Evolutionary conservation across 2,888 invertebrate genomes (phyloP), one percentile per base, ranked within the genome.

Genomic region (Chrysotoxum bicinctum): DNA sequence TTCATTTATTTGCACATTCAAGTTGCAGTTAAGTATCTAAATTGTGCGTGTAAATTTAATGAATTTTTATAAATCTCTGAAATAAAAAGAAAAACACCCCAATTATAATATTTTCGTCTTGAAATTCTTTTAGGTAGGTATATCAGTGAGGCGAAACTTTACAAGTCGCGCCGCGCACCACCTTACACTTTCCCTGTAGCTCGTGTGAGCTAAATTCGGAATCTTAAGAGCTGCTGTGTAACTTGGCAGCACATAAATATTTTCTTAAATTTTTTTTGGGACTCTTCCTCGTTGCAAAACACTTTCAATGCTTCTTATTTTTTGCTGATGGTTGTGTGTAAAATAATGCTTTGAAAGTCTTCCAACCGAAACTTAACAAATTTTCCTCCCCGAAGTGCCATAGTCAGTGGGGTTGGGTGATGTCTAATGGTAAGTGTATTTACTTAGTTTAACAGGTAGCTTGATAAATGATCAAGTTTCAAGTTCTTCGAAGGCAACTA

Each of bases 11-110:
- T n/a, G 14, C 37, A 35, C 21, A 21, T 70, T 78, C 74, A 64
- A 54, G 54, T 82, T 66, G 23, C 16, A 66, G 8, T 62, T 35
- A 68, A 83, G 16, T 50, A 84, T 72, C 45, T 58, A 66, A 84
- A 84, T 79, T 75, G 66, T 84, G 35, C 70, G 84, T 70, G 66
- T 60, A 75, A 75, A 79, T 79, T 72, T 56, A 84, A 79, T 70
- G 52, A 79, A 52, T 79, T 45, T 32, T 70, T 43, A 52, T 43
- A 32, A 75, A 72, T 75, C 66, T 75, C 52, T 14, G 1, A 14
- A 14, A 37, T 21, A 21, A 21, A 73, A 7, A 21, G 16, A 66
- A 5, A 26, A 26, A 26, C 52, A 66, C 45, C 74, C 58, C 78
- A 83, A 83, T 83, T 83, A 58, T 56, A 56, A 23, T 56, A 83